Evolutionary conservation across 1,140 invertebrate genomes (phyloP).

Genomic region (Drosophila pachea): DNA sequence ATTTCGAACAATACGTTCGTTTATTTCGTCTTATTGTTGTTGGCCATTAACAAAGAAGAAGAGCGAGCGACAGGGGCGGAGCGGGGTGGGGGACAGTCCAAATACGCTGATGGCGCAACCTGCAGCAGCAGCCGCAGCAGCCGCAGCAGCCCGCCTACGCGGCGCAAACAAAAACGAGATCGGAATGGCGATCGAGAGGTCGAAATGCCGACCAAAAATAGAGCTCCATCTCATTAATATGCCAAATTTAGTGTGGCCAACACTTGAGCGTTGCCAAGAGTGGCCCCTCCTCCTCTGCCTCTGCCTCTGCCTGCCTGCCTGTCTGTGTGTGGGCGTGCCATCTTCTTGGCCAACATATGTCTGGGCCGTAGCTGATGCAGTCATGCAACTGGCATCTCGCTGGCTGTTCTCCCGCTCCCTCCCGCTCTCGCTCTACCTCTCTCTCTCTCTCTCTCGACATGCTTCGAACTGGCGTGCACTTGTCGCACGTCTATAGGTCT

Average conservation of each 20-base stretch:
- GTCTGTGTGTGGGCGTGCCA: conserved; percentile 47
- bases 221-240: conserved; percentile 42
- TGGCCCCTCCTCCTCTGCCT: not conserved
- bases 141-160: not conserved
- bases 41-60: conserved; percentile 59
- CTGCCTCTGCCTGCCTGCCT: not conserved
- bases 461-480: conserved; percentile 66
- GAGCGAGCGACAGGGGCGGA: too few relatives aligned
- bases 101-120: conserved; percentile 45
- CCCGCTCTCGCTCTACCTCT: not conserved
- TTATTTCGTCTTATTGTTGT: conserved; percentile 33
- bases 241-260: conserved; percentile 43
- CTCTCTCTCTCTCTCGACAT: conserved; percentile 36
- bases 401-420: not conserved
- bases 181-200: conserved; percentile 12
- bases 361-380: conserved; percentile 33
- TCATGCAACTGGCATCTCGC: conserved; percentile 66
- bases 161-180: conserved; percentile 31
- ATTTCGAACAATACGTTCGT: conserved; percentile 10
- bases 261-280: conserved; percentile 24
- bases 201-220: conserved; percentile 37
- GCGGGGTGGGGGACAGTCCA: conserved; percentile 16
- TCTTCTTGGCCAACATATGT: conserved; percentile 29
- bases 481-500: conserved; percentile 24
- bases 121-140: conserved; percentile 31